Conservation (phyloP, 2,888 invertebrate genomes). For the Cactoblastis cactorum region DNA sequence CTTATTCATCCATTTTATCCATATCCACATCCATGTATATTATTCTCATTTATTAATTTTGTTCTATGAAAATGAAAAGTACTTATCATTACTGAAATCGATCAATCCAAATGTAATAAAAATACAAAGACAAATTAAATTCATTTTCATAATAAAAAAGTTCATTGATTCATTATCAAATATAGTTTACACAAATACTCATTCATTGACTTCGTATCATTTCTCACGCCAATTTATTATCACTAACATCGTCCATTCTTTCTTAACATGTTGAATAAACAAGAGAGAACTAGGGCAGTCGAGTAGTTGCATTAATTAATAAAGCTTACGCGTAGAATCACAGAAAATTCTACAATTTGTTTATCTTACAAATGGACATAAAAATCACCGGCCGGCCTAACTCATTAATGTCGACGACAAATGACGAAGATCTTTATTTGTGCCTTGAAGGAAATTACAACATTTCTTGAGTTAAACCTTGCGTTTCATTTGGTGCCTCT, state of each 20-base stretch:
- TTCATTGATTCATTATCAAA: no score
- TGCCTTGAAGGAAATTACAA: not conserved
- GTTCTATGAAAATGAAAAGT: no score
- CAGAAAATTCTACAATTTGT: slow-evolving; percentile 31
- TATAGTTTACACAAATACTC: no score
- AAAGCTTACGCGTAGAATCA: slow-evolving; percentile 24
- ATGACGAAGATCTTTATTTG: slow-evolving; percentile 3
- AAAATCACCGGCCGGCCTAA: not conserved
- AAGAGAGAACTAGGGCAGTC: slow-evolving; percentile 23
- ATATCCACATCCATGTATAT: no score
- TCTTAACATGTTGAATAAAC: slow-evolving; percentile 22
- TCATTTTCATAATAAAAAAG: no score
- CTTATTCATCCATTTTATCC: no score
- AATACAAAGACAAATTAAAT: no score
- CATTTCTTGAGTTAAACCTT: not conserved
- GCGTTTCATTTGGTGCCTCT: not conserved
- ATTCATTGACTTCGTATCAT: no score
- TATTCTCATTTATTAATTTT: no score
- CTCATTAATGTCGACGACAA: slow-evolving; percentile 5
- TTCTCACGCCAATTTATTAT: no score
- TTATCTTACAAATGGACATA: slow-evolving; percentile 24
- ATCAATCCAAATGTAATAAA: no score
- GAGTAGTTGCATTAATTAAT: slow-evolving; percentile 29
- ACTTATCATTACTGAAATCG: no score
- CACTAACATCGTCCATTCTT: slow-evolving; percentile 23